Percentiles rank a stretch among this genome's conserved stretches.
These are phyloP conservation scores for Conus ventricosus DNA, from an alignment of 1,140 invertebrate species.

Conservation along the genomic window DNA sequence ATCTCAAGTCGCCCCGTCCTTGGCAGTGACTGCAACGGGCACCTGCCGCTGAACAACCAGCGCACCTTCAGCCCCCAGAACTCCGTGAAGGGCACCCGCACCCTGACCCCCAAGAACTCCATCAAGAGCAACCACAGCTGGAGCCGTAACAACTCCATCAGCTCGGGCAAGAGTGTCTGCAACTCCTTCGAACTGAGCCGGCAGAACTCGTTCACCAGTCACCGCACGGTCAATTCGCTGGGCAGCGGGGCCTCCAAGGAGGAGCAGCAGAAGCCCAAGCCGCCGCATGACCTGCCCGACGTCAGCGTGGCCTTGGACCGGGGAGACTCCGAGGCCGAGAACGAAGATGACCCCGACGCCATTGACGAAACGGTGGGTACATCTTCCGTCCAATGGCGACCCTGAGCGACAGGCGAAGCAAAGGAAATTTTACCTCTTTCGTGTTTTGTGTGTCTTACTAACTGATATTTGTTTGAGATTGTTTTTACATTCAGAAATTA, in stretches of 20 bases:
- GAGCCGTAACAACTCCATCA: slow-evolving; percentile 70
- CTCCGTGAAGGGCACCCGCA: slow-evolving; percentile 76
- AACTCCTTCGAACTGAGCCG: slow-evolving; percentile 70
- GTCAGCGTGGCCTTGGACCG: slow-evolving; percentile 45
- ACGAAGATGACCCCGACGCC: slow-evolving; percentile 69
- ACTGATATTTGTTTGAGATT: too few relatives aligned
- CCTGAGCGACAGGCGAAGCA: neutral
- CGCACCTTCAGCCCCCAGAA: slow-evolving; percentile 75
- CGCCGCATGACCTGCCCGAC: slow-evolving; percentile 59
- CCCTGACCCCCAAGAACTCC: slow-evolving; percentile 81
- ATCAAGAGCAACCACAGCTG: slow-evolving; percentile 74
- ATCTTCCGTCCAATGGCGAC: too few relatives aligned
- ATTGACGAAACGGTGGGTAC: slow-evolving; percentile 74
- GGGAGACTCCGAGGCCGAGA: slow-evolving; percentile 52
- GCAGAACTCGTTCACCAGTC: slow-evolving; percentile 72
- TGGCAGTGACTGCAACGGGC: slow-evolving; percentile 82
- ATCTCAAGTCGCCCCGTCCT: neutral
- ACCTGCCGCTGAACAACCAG: slow-evolving; percentile 75
- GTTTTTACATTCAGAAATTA: too few relatives aligned
- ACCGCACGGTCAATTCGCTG: slow-evolving; percentile 63
- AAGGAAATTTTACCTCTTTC: neutral
- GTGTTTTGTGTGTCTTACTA: too few relatives aligned
- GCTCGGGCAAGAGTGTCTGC: slow-evolving; percentile 65
- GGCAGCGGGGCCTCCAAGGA: slow-evolving; percentile 69
- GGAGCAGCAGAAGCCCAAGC: slow-evolving; percentile 71